These are phyloP conservation scores for Cottoperca gobio DNA, from an alignment of 2,797 vertebrate genomes.

Conservation along the genomic window DNA sequence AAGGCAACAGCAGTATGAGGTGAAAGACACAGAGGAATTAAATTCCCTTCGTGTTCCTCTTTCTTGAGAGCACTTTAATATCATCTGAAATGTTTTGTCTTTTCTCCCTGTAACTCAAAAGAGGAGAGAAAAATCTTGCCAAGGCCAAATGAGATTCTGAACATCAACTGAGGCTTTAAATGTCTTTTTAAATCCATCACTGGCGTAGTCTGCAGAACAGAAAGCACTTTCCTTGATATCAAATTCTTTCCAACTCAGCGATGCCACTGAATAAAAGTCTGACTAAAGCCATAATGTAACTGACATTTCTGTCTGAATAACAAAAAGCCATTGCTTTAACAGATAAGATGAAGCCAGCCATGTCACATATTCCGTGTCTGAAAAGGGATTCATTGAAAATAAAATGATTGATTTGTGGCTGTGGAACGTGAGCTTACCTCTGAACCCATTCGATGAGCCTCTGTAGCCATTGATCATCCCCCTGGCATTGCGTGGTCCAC, in stretches of 20 bases:
- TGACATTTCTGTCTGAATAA: neutral
- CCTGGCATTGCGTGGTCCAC: conserved; percentile 92
- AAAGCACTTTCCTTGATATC: neutral
- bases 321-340: neutral
- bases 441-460: conserved; percentile 95
- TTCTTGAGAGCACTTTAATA: neutral
- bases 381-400: neutral
- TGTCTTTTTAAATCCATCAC: neutral
- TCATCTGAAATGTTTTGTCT: no score
- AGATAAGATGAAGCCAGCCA: neutral
- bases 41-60: neutral
- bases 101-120: neutral
- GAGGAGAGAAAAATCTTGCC: no score
- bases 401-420: neutral
- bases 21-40: neutral
- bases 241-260: neutral
- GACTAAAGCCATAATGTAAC: neutral
- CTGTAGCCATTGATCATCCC: conserved; percentile 97
- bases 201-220: neutral
- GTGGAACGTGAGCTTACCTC: conserved; percentile 82
- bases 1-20: neutral
- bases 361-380: neutral
- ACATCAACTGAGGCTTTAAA: no score
- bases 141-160: neutral
- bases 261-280: neutral